Evolutionary conservation across 2,797 vertebrate species (phyloP).

Genomic region (Eulemur rubriventer): DNA sequence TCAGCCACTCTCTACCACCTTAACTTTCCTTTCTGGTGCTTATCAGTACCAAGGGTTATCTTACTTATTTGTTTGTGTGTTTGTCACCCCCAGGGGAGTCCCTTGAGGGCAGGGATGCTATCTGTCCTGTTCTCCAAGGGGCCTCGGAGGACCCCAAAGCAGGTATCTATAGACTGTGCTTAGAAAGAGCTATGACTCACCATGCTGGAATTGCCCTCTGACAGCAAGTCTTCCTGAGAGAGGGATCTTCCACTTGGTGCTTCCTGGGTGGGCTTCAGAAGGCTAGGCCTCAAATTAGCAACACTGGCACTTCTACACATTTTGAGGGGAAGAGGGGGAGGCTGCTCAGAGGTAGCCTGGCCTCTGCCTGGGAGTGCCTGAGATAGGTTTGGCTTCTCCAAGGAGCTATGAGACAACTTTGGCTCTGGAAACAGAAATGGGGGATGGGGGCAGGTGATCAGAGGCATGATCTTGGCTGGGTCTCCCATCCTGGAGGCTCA

Average conservation of each 20-base stretch:
- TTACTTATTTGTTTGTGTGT: background rate
- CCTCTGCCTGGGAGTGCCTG: conserved; percentile 68
- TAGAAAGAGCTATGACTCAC: conserved; percentile 66
- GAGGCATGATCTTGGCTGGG: background rate
- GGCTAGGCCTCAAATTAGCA: conserved; percentile 87
- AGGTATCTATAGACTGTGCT: background rate
- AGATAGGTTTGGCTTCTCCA: conserved; percentile 86
- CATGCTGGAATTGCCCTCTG: background rate
- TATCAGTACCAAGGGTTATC: background rate
- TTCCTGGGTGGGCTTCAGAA: conserved; percentile 61
- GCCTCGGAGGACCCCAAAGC: background rate
- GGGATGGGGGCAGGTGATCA: background rate
- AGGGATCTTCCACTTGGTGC: background rate
- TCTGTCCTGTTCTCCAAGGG: background rate
- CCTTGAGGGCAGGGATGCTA: background rate
- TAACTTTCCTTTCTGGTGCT: background rate
- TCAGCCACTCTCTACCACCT: background rate
- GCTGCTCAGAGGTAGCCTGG: conserved; percentile 71
- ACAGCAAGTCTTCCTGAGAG: conserved; percentile 52
- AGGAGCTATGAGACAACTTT: conserved; percentile 86
- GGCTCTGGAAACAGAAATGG: conserved; percentile 75
- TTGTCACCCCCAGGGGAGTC: background rate
- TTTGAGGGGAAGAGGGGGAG: conserved; percentile 70
- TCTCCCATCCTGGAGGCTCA: background rate
- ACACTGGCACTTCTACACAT: conserved; percentile 89